phyloP scores from a whole-genome alignment of 2,888 invertebrate species.

The Nycteola revayana region DNA sequence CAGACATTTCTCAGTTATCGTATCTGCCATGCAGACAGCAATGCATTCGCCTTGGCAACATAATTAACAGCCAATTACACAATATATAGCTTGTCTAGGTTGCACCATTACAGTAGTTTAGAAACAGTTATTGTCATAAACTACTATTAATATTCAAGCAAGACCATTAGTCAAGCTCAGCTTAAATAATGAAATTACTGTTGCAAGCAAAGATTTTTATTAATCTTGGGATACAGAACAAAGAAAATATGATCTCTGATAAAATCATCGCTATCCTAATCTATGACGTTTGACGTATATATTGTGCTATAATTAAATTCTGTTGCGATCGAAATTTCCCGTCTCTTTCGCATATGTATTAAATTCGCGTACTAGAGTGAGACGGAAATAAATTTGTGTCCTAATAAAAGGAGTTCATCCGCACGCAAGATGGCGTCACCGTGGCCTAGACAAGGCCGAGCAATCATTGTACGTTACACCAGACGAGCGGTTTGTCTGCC shows the following conservation, averaged over 20 bases:
- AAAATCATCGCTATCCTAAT: conserved; percentile 19
- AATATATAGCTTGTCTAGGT: conserved; percentile 37
- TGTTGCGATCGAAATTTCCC: conserved; percentile 32
- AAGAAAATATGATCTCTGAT: conserved; percentile 26
- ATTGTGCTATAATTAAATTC: conserved; percentile 50
- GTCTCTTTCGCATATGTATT: conserved; percentile 41
- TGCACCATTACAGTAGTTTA: conserved; percentile 26
- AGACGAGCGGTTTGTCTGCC: conserved; percentile 66
- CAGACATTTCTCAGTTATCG: conserved; percentile 56
- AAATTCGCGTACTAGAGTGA: conserved; percentile 41
- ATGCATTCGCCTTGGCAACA: conserved; percentile 53
- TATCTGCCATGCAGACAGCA: conserved; percentile 49
- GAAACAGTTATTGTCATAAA: conserved; percentile 26
- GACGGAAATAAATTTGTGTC: conserved; percentile 60
- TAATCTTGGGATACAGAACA: conserved; percentile 12
- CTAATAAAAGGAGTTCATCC: conserved; percentile 71
- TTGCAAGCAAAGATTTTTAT: conserved; percentile 1
- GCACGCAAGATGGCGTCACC: conserved; percentile 77
- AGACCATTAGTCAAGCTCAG: conserved; percentile 14
- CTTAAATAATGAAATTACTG: conserved; percentile 2
- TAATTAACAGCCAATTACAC: conserved; percentile 59
- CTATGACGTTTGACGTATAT: conserved; percentile 34
- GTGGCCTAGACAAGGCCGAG: conserved; percentile 81
- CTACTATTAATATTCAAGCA: conserved; percentile 16
- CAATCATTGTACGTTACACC: conserved; percentile 75